These are phyloP conservation scores for Gracilinanus agilis DNA, from an alignment of 2,113 vertebrate genomes.

Conservation along the genomic window DNA sequence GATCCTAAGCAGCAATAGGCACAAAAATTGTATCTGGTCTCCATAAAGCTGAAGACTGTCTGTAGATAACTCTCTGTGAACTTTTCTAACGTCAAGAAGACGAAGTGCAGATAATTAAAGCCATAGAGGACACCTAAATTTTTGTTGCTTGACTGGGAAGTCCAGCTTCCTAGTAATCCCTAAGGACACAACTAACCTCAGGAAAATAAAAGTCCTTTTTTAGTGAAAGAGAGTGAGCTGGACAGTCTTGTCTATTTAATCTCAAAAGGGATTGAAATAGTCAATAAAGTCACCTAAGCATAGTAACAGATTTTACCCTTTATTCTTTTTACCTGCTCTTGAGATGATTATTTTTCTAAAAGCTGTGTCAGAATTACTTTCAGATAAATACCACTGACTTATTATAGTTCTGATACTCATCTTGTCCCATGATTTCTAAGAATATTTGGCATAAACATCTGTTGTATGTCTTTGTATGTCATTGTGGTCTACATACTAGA, in stretches of 20 bases:
- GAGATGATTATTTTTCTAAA: not conserved
- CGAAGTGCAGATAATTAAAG: not conserved
- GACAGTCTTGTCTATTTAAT: not conserved
- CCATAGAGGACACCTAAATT: not conserved
- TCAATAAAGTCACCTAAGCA: not conserved
- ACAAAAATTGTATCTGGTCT: not conserved
- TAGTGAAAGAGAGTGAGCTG: not conserved
- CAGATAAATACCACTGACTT: not conserved
- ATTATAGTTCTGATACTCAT: not conserved
- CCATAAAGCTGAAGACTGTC: not conserved
- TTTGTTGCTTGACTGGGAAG: not conserved
- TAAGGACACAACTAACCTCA: not conserved
- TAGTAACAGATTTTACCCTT: not conserved
- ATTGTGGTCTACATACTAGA: not conserved
- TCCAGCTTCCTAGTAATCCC: not conserved
- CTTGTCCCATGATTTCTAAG: not conserved
- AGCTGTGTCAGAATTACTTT: not conserved
- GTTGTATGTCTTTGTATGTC: not conserved
- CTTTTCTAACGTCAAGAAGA: not conserved
- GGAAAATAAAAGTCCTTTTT: not conserved
- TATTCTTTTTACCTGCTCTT: not conserved
- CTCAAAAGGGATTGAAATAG: not conserved
- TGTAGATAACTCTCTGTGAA: not conserved
- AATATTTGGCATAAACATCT: not conserved
- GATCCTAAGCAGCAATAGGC: conserved; percentile 7